Base-by-base conservation (phyloP, 2,888 invertebrate genomes). In the Lobophora halterata region DNA sequence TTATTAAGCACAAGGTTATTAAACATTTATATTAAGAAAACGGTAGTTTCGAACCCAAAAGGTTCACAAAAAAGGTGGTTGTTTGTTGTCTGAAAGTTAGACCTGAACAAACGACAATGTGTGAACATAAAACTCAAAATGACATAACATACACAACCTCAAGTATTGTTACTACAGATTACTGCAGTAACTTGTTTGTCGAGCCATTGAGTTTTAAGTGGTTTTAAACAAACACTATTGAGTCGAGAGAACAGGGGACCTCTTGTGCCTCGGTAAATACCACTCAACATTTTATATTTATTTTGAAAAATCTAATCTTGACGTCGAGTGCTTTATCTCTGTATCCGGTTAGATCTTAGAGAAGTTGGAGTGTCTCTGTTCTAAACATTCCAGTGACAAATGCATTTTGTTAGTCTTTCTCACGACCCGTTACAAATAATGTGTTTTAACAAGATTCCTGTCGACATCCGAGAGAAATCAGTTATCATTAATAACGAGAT, bases 211-310 rank as follows among this genome's bases (percentile, higher is more conserved):
- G 67, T 59, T 56, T 65, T 62, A 73, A 82, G 81, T 53, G 80
- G 80, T 79, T 81, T 79, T 75, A 72, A 79, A 80, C 79, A 81
- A 82, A 81, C 79, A 81, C 52, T 66, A 73, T 78, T 71, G 71
- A 74, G 71, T 23, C 21, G 45, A 36, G n/a, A n/a, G 48, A 54
- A 51, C 47, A 52, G 51, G 40, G 28, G 38, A 31, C 31, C 49
- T 38, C 46, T 52, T 49, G 36, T 51, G 40, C 32, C 36, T 40
- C 11, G 24, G 43, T 43, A 47, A 53, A 49, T 46, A 47, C 40
- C 33, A n/a, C n/a, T n/a, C n/a, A n/a, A n/a, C 33, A 27, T 32
- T 40, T 43, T 32, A 28, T 46, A 46, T 49, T 49, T 52, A 48
- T 52, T 49, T 49, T 70, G 25, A 46, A 51, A 46, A 44, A 37